A percentile compares a stretch with the other conserved stretches of the same genome.
These are phyloP conservation scores for Thymelicus lineola DNA, from an alignment of 2,888 invertebrate species.

Conservation along the genomic window DNA sequence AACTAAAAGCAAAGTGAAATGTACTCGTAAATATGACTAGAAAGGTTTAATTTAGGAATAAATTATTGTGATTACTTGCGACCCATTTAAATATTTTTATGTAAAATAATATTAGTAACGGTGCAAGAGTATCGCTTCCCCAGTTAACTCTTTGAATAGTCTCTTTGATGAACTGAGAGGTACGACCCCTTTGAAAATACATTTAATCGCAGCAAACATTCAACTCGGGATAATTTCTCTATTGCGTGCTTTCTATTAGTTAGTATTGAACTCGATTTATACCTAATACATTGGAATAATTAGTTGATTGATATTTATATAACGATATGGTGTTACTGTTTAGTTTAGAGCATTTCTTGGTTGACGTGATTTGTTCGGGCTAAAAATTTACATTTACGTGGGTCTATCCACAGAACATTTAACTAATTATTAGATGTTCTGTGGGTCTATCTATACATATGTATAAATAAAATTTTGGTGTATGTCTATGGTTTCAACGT, in stretches of 20 bases:
- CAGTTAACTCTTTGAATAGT: background rate
- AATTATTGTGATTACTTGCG: background rate
- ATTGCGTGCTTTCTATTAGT: background rate
- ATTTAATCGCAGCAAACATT: slow-evolving; percentile 6
- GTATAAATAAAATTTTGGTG: too few relatives aligned
- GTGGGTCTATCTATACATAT: too few relatives aligned
- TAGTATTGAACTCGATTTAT: background rate
- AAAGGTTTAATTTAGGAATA: too few relatives aligned
- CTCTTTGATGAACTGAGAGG: background rate
- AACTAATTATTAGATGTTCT: too few relatives aligned
- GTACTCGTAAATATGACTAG: too few relatives aligned
- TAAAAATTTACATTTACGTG: too few relatives aligned
- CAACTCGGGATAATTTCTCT: background rate
- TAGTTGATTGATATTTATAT: background rate
- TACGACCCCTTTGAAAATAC: background rate
- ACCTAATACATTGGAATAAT: background rate
- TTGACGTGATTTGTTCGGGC: too few relatives aligned
- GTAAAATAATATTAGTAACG: background rate
- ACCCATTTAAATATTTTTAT: slow-evolving; percentile 2
- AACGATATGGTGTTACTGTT: too few relatives aligned
- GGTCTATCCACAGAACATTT: too few relatives aligned
- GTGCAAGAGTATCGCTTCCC: background rate
- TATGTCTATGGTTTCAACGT: too few relatives aligned
- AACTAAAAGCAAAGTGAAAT: too few relatives aligned
- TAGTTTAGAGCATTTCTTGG: too few relatives aligned